Conservation (phyloP, 2,113 vertebrate genomes). For the Chaetura pelagica region DNA sequence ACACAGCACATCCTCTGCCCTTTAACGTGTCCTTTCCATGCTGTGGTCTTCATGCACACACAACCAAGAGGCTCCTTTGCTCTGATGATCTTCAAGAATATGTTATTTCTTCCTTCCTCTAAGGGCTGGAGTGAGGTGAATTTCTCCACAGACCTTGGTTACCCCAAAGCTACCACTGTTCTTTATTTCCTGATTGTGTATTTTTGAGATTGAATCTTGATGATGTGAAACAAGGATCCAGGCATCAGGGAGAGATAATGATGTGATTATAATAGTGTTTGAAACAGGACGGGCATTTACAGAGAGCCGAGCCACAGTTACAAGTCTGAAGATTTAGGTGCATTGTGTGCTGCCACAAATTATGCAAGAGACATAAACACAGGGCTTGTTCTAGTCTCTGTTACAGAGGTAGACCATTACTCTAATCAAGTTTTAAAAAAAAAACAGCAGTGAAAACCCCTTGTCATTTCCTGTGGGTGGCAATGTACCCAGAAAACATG, state of each 20-base stretch:
- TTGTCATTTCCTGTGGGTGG: not conserved
- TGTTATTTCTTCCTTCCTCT: not conserved
- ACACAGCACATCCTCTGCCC: not conserved
- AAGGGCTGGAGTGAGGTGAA: not conserved
- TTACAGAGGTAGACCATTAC: not conserved
- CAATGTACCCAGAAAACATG: slow-evolving; percentile 30
- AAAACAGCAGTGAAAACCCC: not conserved
- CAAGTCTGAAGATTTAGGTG: not conserved
- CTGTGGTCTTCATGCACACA: not conserved
- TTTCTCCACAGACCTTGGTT: not conserved
- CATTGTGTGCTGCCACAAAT: rapidly evolving
- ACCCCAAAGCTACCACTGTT: not conserved
- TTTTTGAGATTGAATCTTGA: not conserved
- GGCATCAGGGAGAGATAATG: not conserved
- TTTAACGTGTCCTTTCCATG: rapidly evolving
- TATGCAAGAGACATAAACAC: not conserved
- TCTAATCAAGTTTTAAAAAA: not conserved
- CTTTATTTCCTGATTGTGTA: not conserved
- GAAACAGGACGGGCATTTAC: not conserved
- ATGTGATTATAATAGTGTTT: not conserved
- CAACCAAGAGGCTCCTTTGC: not conserved
- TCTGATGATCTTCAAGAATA: not conserved
- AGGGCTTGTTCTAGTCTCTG: not conserved
- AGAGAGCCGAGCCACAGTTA: not conserved
- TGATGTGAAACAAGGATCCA: not conserved